A percentile compares a stretch with the other conserved stretches of the same genome.
phyloP scores from a whole-genome alignment of 2,113 vertebrate species.

The Brachyistius frenatus region DNA sequence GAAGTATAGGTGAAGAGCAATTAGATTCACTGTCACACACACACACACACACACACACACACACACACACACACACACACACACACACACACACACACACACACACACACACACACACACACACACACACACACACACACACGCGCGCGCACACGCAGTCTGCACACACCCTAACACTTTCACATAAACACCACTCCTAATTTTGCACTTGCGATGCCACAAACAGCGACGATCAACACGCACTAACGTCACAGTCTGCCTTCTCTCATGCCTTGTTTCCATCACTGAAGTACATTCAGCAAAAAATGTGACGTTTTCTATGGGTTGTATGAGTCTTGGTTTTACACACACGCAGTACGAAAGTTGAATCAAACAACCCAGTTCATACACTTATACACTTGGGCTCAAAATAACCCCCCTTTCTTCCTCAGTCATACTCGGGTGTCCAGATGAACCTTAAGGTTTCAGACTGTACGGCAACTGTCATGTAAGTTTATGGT shows the following conservation, averaged over 20 bases:
- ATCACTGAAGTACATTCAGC: not conserved
- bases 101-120: conserved; percentile 21
- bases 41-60: conserved; percentile 1
- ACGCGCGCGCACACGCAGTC: not conserved
- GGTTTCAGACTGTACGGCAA: too few relatives aligned
- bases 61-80: conserved; percentile 14
- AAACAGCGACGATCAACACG: not conserved
- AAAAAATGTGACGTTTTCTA: not conserved
- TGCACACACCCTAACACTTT: not conserved
- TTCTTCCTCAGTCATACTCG: too few relatives aligned
- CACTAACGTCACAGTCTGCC: not conserved
- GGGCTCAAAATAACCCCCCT: too few relatives aligned
- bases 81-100: conserved; percentile 39
- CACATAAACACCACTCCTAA: conserved; percentile 7
- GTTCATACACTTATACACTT: not conserved
- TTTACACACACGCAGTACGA: not conserved
- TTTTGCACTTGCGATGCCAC: not conserved
- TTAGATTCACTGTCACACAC: conserved; percentile 74
- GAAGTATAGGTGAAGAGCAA: conserved; percentile 84
- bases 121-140: conserved; percentile 5
- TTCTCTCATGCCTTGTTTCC: not conserved
- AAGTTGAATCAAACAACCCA: not conserved
- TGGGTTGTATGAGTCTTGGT: not conserved
- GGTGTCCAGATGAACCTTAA: too few relatives aligned
- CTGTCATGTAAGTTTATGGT: too few relatives aligned